Evolutionary conservation across 2,113 vertebrate genomes (phyloP), one percentile per base, ranked within the genome.

Genomic region (Archilochus colubris): DNA sequence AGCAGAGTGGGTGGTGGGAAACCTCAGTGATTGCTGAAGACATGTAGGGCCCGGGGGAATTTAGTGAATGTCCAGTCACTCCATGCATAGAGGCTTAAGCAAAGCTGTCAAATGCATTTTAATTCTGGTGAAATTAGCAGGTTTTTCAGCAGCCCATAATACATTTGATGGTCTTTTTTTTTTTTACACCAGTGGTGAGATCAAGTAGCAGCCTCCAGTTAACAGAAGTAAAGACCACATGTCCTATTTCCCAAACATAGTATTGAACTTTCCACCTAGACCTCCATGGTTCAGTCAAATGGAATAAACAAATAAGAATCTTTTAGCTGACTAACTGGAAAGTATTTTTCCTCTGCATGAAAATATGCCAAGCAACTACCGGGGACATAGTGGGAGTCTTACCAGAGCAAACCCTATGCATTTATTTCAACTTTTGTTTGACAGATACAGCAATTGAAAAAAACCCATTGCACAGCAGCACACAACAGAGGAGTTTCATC

Each of bases 241-340:
- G 5, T 62, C 70, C 80, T 82, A 28, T 93, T 88, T 93, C 76
- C 55, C 55, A 75, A 73, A 93, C 69, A 90, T 0, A 77, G 27
- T 55, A 67, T 0, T 88, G 82, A 97, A 95, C 90, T 91, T 70
- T 88, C 59, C 70, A 82, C 44, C 53, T 58, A 30, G 55, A 91
- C 30, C 23, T 63, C 64, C 44, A 28, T 12, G n/a, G 25, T 66
- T 53, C 44, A 73, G 81, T 81, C 86, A 88, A 91, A 78, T 36
- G 25, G 59, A 93, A 76, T 85, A 94, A 96, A 94, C 68, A 95
- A 77, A 78, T 33, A 84, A n/a, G 6, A 44, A 78, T 21, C 33
- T 86, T 95, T 81, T 40, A 94, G 90, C 69, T 91, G 84, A 95
- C 92, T 94, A 85, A 87, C 85, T 85, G 51, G 88, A 82, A 96